Evolutionary conservation across 2,797 vertebrate species (phyloP).

Genomic region (Pseudomugil gertrudae): DNA sequence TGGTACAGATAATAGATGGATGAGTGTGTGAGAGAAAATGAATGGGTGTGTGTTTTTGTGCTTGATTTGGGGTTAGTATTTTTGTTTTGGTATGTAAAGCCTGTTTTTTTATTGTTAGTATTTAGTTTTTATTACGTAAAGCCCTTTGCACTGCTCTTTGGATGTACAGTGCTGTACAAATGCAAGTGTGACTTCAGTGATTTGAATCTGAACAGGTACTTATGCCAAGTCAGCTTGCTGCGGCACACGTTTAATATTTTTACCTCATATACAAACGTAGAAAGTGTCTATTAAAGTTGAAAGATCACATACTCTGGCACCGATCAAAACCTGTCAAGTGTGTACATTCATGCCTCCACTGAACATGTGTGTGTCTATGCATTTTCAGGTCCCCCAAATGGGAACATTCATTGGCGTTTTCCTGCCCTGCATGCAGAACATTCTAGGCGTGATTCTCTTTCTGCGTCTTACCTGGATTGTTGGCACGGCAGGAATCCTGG

Average conservation of each 20-base stretch:
- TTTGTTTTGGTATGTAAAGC: too few relatives aligned
- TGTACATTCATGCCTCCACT: background rate
- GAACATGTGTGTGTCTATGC: constrained; percentile 3
- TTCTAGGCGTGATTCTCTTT: constrained; percentile 95
- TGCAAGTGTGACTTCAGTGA: background rate
- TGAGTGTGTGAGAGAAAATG: too few relatives aligned
- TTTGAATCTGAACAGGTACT: background rate
- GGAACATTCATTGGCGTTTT: constrained; percentile 97
- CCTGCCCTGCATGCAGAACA: constrained; percentile 96
- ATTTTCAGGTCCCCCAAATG: constrained; percentile 88
- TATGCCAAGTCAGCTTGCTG: background rate
- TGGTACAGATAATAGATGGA: too few relatives aligned
- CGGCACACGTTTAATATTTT: background rate
- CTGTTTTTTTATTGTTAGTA: too few relatives aligned
- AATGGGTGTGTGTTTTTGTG: too few relatives aligned
- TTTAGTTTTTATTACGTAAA: too few relatives aligned
- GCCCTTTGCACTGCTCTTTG: too few relatives aligned
- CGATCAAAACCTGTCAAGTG: background rate
- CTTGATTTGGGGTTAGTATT: too few relatives aligned
- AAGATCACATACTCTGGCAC: background rate
- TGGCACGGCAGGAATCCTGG: constrained; percentile 91
- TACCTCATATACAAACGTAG: background rate
- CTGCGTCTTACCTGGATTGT: constrained; percentile 96
- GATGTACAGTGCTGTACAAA: too few relatives aligned
- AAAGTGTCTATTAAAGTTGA: background rate